These are phyloP conservation scores for Sitta europaea DNA, from an alignment of 2,113 vertebrate species.

Conservation along the genomic window DNA sequence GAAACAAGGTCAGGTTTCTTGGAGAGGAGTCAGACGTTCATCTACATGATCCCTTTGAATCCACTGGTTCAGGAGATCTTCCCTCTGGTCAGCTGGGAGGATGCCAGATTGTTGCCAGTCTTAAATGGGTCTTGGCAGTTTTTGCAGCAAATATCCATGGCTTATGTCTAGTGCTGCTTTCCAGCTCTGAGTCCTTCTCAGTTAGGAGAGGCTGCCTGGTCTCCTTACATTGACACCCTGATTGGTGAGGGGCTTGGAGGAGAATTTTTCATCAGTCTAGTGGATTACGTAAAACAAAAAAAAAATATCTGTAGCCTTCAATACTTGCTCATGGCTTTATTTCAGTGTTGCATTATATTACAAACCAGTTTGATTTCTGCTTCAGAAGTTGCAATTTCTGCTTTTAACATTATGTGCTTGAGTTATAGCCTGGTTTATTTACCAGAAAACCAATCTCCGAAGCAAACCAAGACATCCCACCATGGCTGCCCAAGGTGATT, in stretches of 20 bases:
- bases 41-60: background rate
- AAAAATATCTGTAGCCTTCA: background rate
- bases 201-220: background rate
- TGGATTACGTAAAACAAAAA: background rate
- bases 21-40: background rate
- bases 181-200: background rate
- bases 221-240: background rate
- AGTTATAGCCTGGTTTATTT: background rate
- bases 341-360: background rate
- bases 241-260: background rate
- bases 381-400: background rate
- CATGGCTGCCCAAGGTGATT: background rate
- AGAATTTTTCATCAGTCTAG: background rate
- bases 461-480: background rate
- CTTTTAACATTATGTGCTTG: background rate
- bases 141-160: background rate
- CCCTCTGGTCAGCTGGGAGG: constrained; percentile 18
- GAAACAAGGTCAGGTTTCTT: background rate
- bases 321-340: background rate
- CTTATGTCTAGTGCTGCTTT: background rate
- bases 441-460: background rate
- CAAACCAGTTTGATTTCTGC: background rate
- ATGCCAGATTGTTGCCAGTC: background rate
- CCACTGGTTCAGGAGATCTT: constrained; percentile 20
- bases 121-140: constrained; percentile 2